Evolutionary conservation across 37 sponge, comb jelly and placozoan species (phyloP).

Genomic region (Aplysina aerophoba): DNA sequence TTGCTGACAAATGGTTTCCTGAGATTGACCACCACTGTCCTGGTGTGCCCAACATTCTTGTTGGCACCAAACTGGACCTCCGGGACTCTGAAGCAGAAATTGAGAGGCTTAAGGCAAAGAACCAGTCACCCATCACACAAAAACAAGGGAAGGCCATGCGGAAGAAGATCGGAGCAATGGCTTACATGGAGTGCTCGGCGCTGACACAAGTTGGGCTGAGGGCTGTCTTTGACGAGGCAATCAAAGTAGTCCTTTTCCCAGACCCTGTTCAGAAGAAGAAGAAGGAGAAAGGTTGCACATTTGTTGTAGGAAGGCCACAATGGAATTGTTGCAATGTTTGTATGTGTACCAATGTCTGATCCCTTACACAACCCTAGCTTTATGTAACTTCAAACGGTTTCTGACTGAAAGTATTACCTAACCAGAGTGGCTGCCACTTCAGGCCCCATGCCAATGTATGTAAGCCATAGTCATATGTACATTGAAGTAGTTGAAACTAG

Average conservation of each 20-base stretch:
- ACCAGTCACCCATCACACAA: slow-evolving; percentile 54
- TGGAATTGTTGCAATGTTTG: too few relatives aligned
- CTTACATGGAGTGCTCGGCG: slow-evolving; percentile 88
- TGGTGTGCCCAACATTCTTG: slow-evolving; percentile 85
- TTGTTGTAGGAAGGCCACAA: too few relatives aligned
- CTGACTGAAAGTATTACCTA: too few relatives aligned
- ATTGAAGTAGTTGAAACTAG: too few relatives aligned
- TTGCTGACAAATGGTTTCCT: slow-evolving; percentile 85
- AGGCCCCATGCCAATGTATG: too few relatives aligned
- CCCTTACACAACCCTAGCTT: too few relatives aligned
- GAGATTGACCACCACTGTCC: slow-evolving; percentile 88
- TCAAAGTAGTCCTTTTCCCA: slow-evolving; percentile 74
- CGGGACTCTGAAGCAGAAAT: slow-evolving; percentile 73
- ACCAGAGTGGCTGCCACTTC: too few relatives aligned
- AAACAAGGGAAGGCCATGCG: slow-evolving; percentile 79
- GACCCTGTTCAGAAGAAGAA: too few relatives aligned
- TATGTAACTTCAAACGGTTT: too few relatives aligned
- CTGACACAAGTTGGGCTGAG: slow-evolving; percentile 88
- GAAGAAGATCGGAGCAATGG: slow-evolving; percentile 74
- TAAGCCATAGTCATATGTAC: too few relatives aligned
- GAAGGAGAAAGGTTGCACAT: too few relatives aligned
- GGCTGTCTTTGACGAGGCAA: slow-evolving; percentile 91
- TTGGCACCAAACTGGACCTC: slow-evolving; percentile 88
- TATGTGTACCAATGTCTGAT: too few relatives aligned
- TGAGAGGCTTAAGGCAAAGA: slow-evolving; percentile 63